Conservation (phyloP, 2,113 vertebrate genomes). For the Sturnus vulgaris region DNA sequence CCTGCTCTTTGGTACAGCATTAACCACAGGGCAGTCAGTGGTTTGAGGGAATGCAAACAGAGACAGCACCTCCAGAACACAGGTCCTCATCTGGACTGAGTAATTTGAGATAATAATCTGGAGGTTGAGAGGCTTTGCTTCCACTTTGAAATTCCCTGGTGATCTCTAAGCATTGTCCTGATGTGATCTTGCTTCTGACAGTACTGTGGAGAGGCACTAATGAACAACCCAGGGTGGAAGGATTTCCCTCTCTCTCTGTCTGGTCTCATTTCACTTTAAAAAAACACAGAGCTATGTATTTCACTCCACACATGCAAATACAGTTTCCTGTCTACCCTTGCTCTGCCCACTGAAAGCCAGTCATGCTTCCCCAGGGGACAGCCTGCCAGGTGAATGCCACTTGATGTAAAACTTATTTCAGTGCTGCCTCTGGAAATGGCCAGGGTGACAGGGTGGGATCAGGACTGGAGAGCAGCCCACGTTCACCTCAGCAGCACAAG, state of each 20-base stretch:
- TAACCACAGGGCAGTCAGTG: neutral
- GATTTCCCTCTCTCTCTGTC: neutral
- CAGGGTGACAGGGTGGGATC: neutral
- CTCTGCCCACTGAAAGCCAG: neutral
- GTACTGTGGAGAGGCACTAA: neutral
- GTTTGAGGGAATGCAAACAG: neutral
- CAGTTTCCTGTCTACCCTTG: neutral
- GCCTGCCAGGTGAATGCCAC: neutral
- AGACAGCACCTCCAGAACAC: neutral
- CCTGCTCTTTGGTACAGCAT: neutral
- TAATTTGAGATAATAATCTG: neutral
- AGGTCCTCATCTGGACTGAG: neutral
- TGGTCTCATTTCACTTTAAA: neutral
- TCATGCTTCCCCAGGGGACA: neutral
- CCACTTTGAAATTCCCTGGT: neutral
- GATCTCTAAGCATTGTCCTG: neutral
- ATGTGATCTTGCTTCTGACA: neutral
- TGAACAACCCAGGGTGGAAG: neutral
- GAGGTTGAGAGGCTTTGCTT: neutral
- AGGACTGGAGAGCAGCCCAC: fast-evolving
- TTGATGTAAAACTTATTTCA: neutral
- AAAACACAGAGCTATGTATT: neutral
- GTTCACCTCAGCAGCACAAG: neutral
- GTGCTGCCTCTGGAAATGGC: neutral
- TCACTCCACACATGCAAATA: neutral